Base-by-base conservation (phyloP, 2,888 invertebrate species). In the Dicroscelio sp. region DNA sequence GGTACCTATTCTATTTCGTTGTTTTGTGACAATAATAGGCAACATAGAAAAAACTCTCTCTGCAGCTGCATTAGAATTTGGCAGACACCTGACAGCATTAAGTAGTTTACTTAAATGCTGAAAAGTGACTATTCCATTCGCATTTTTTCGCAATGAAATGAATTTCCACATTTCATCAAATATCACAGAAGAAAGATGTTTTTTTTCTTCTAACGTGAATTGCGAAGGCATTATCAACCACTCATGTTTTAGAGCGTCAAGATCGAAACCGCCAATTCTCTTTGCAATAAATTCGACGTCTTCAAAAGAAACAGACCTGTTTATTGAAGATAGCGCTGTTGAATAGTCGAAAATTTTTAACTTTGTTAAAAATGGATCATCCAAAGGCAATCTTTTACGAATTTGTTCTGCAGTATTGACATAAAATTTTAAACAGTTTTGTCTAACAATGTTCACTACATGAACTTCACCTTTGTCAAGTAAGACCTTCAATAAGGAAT, bases 371-470 rank as follows among this genome's bases (percentile, higher is more conserved):
- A 85, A 76, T n/a, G 27, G 30, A 67, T 85, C 65, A 14, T 76
- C n/a, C 25, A 73, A 31, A 27, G 65, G 52, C 23, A 85, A 67
- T 33, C 48, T 17, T 5, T 67, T 20, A 23, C 35, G n/a, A 52
- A 84, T 84, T 43, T n/a, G 52, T 27, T 75, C 60, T 2, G 65
- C 84, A 27, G 65, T 38, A 17, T 27, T 52, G n/a, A 75, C 14
- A 48, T 60, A 75, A 75, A 84, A 84, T n/a, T 48, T n/a, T 5
- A 83, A 38, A 58, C 73, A 73, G 31, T 38, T 58, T 60, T 71
- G 0, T 23, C 8, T 25, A 14, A 83, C 20, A 6, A 1, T 35
- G 23, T 55, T 12, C 0, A 58, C 69, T 38, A 27, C n/a, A 8
- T 78, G 31, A 2, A n/a, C 2, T 48, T 65, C 8, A 31, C 31